Evolutionary conservation across 2,113 vertebrate species (phyloP).

Genomic region (Marmota flaviventris): DNA sequence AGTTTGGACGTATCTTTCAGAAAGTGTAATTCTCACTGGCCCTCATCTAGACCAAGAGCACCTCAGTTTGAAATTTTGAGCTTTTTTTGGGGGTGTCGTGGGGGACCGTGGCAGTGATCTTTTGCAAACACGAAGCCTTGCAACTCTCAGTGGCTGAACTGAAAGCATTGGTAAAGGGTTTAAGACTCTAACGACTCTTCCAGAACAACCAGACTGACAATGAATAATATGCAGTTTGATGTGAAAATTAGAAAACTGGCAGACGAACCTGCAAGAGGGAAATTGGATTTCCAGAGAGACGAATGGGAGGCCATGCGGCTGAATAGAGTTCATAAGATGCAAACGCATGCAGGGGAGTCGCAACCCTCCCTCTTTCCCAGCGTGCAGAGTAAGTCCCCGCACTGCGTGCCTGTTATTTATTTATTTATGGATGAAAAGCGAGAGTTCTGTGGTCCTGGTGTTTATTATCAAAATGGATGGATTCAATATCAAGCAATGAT

Average conservation of each 20-base stretch:
- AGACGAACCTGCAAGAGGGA: constrained; percentile 73
- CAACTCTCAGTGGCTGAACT: constrained; percentile 2
- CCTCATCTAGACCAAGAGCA: constrained; percentile 9
- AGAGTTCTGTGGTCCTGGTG: constrained; percentile 86
- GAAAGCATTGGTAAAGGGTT: constrained; percentile 55
- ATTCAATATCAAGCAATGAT: constrained; percentile 95
- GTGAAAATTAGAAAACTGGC: constrained; percentile 82
- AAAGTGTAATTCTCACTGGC: constrained; percentile 33
- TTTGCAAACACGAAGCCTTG: constrained; percentile 62
- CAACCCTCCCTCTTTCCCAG: constrained; percentile 8
- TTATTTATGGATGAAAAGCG: constrained; percentile 87
- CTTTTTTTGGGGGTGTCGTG: not conserved
- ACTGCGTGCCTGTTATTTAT: constrained; percentile 1
- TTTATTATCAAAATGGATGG: constrained; percentile 94
- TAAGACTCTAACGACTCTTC: constrained; percentile 79
- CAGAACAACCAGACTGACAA: constrained; percentile 74
- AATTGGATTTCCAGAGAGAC: constrained; percentile 81
- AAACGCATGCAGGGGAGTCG: constrained; percentile 1
- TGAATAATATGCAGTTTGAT: constrained; percentile 80
- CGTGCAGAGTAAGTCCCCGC: not conserved
- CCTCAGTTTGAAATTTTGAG: constrained; percentile 31
- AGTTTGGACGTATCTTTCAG: constrained; percentile 46
- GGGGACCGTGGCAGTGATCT: not conserved
- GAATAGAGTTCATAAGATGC: constrained; percentile 76
- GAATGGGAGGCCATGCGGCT: constrained; percentile 49